Percentiles rank a stretch among this genome's conserved stretches.
Evolutionary conservation across 53 echinoderm and acorn worm genomes (phyloP).

Genomic region (Actinopyga echinites): DNA sequence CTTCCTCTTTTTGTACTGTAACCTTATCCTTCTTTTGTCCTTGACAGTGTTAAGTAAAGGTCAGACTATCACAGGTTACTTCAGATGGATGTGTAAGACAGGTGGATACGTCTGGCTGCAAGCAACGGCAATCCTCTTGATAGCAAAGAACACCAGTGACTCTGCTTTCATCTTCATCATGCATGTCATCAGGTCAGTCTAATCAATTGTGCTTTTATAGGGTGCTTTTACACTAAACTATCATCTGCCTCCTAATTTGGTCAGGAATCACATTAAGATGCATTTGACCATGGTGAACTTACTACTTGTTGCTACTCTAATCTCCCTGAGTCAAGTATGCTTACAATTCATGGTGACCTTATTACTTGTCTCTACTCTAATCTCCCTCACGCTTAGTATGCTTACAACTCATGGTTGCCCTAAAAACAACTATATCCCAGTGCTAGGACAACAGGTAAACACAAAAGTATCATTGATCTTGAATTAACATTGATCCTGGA

Average conservation of each 20-base stretch:
- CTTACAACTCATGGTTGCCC: too few relatives aligned
- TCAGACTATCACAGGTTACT: constrained; percentile 89
- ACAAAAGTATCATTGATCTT: too few relatives aligned
- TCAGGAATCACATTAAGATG: neutral
- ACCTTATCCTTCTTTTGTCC: neutral
- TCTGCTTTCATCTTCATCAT: constrained; percentile 90
- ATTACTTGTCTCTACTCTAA: too few relatives aligned
- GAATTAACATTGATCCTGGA: too few relatives aligned
- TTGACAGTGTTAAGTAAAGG: constrained; percentile 88
- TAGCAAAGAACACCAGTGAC: constrained; percentile 87
- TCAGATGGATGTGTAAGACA: constrained; percentile 90
- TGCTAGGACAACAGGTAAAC: too few relatives aligned
- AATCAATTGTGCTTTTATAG: neutral
- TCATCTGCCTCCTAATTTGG: neutral
- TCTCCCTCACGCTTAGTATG: too few relatives aligned
- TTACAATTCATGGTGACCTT: too few relatives aligned
- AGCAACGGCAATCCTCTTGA: constrained; percentile 79
- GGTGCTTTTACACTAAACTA: neutral
- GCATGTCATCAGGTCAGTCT: constrained; percentile 82
- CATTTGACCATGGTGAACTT: neutral
- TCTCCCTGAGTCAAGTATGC: too few relatives aligned
- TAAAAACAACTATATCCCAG: too few relatives aligned
- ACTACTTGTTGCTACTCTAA: neutral
- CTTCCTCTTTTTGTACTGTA: neutral
- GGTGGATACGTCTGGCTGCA: constrained; percentile 95